Percentiles rank a stretch among this genome's conserved stretches.
Evolutionary conservation across 2,113 vertebrate genomes (phyloP).

Genomic region (Antidorcas marsupialis): DNA sequence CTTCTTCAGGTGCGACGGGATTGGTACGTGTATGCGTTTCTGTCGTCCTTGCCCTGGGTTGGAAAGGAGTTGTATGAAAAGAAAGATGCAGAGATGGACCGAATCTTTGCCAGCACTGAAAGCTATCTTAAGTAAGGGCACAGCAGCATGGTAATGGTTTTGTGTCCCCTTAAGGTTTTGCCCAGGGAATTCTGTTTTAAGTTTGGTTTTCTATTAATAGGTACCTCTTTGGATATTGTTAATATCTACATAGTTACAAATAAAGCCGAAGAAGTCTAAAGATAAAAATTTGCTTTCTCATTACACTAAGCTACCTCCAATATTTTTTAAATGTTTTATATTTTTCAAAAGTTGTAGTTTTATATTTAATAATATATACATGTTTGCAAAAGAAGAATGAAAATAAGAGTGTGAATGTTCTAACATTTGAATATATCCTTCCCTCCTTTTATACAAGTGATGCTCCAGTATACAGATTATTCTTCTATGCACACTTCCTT

Average conservation of each 20-base stretch:
- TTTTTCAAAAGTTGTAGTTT: not conserved
- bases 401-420: not conserved
- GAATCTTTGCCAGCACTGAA: constrained; percentile 93
- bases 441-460: not conserved
- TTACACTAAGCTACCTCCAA: not conserved
- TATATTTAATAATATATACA: not conserved
- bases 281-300: not conserved
- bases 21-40: constrained; percentile 95
- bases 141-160: not conserved
- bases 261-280: constrained; percentile 26
- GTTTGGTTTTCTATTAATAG: not conserved
- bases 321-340: not conserved
- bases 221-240: constrained; percentile 8
- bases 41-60: constrained; percentile 97
- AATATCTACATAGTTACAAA: constrained; percentile 19
- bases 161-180: not conserved
- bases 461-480: not conserved
- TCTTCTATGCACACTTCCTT: not conserved
- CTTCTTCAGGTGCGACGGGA: constrained; percentile 91
- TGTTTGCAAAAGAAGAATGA: not conserved
- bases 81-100: constrained; percentile 98
- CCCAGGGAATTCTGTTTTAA: not conserved
- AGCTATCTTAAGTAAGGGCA: constrained; percentile 92
- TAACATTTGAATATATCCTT: not conserved
- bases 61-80: constrained; percentile 98